Evolutionary conservation across 2,797 vertebrate species (phyloP), one percentile per base, ranked within the genome.

Genomic region (Aselliscus stoliczkanus): DNA sequence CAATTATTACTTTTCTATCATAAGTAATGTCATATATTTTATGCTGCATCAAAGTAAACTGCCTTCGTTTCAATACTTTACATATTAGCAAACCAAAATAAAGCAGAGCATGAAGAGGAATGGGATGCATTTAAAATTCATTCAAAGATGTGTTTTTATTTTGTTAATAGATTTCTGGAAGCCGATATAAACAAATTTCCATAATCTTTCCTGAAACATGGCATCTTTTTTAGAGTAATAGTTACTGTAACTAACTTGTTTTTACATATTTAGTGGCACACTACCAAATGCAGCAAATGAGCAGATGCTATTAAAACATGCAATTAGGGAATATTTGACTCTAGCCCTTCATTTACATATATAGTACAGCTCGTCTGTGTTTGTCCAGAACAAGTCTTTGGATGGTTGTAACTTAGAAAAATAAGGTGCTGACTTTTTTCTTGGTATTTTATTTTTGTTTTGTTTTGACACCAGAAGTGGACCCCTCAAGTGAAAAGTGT

Each of bases 371-470:
- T 90, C 9, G 37, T 96, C n/a, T 75, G 34, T 44, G 29, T 56
- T 90, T 87, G 73, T 76, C 58, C 37, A 64, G 42, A 75, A 23
- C 4, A 81, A 75, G n/a, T 67, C n/a, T 92, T 42, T 88, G 60
- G 12, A 47, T 75, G 56, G 60, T 88, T 79, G 17, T n/a, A 92
- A 88, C 76, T 94, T 95, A 92, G 72, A 80, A 93, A 93, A 96
- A 65, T 47, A 47, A 89, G 62, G 7, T 1, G 7, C 12, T 60
- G 12, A 79, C 23, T 44, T 62, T 73, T 18, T 37, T 18, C 5
- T 70, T 76, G 13, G 29, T 54, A 18, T 77, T 95, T 97, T 86
- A 83, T 69, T 96, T 87, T 96, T 95, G 77, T 86, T 94, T 96
- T 93, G n/a, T 84, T 97, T 95, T 93, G 82, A 84, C 39, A 96